A percentile compares a stretch with the other conserved stretches of the same genome.
Evolutionary conservation across 2,797 vertebrate genomes (phyloP).

Genomic region (Pangasius sanitwongsei): DNA sequence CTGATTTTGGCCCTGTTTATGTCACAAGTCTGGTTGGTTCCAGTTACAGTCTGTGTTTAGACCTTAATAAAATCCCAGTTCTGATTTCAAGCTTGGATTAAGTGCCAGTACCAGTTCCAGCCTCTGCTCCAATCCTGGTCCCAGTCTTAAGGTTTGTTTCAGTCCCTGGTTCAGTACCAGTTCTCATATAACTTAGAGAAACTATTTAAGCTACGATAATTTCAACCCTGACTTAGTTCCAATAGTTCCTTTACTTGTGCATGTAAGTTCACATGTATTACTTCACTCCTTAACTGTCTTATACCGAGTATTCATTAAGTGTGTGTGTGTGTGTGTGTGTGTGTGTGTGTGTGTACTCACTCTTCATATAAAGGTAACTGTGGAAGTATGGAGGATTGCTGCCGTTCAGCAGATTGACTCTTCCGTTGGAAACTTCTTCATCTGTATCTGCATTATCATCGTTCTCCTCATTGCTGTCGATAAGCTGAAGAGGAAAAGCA

Average conservation of each 20-base stretch:
- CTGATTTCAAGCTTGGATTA: neutral
- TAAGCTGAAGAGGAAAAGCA: slow-evolving; percentile 35
- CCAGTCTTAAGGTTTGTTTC: no score
- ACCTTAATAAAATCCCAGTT: neutral
- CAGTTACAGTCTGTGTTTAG: neutral
- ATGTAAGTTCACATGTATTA: no score
- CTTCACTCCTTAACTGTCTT: no score
- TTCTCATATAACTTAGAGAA: no score
- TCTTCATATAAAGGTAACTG: slow-evolving; percentile 94
- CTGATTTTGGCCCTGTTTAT: neutral
- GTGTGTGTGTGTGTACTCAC: slow-evolving; percentile 65
- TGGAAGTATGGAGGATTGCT: slow-evolving; percentile 90
- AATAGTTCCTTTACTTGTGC: no score
- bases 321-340: neutral
- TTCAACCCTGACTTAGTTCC: no score
- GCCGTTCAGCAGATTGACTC: slow-evolving; percentile 82
- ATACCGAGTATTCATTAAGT: no score
- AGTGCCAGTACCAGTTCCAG: no score
- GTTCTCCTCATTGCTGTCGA: slow-evolving; percentile 88
- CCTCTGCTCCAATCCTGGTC: no score
- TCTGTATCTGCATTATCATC: slow-evolving; percentile 92
- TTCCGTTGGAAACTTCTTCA: slow-evolving; percentile 86
- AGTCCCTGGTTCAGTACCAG: no score
- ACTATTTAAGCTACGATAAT: no score
- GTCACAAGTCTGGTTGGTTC: neutral